Evolutionary conservation across 92 coral and sea anemone species (phyloP).

Genomic region (Siderastrea radians): DNA sequence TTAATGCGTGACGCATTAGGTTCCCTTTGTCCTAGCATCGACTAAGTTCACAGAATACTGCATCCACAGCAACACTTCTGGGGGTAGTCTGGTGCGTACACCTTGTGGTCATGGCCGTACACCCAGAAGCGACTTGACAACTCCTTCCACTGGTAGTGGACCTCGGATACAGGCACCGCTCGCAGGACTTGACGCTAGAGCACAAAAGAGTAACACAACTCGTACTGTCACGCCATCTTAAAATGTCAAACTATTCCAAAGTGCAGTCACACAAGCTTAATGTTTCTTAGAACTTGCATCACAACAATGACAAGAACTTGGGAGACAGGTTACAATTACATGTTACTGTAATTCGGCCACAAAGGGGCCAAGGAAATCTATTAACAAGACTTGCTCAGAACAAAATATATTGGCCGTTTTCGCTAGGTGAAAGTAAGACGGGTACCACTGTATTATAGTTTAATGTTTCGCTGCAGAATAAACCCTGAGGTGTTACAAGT

Average conservation of each 20-base stretch:
- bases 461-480: too few relatives aligned
- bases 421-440: too few relatives aligned
- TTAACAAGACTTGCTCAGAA: too few relatives aligned
- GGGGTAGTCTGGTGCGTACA: constrained; percentile 95
- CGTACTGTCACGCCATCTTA: not conserved
- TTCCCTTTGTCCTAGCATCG: not conserved
- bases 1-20: not conserved
- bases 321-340: too few relatives aligned
- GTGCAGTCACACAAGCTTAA: too few relatives aligned
- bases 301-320: too few relatives aligned
- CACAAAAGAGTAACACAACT: not conserved
- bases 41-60: constrained; percentile 30
- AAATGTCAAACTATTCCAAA: not conserved
- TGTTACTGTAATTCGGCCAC: too few relatives aligned
- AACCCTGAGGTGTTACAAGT: too few relatives aligned
- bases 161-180: constrained; percentile 92
- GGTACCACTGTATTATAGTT: too few relatives aligned
- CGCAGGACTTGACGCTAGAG: constrained; percentile 86
- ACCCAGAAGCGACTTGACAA: constrained; percentile 83
- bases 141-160: constrained; percentile 87
- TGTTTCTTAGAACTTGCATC: too few relatives aligned
- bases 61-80: constrained; percentile 91
- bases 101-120: constrained; percentile 87
- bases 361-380: too few relatives aligned
- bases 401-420: too few relatives aligned